Percentiles rank a stretch among this genome's conserved stretches.
phyloP scores from a whole-genome alignment of 2,797 vertebrate genomes.

The Peromyscus melanophrys region DNA sequence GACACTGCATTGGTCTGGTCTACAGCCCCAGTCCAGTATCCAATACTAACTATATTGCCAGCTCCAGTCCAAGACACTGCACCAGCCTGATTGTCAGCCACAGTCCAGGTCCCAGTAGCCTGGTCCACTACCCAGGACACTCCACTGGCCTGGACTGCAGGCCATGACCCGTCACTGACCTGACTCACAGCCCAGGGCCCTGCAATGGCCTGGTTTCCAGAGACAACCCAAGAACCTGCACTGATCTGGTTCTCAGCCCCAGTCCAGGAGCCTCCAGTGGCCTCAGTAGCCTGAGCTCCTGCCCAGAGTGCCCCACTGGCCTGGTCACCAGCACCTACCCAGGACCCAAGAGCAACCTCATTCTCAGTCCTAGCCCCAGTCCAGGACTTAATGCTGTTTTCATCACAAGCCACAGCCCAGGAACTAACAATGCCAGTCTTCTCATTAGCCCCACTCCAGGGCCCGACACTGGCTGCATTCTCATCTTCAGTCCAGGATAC shows the following conservation, averaged over 20 bases:
- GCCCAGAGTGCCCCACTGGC: slow-evolving; percentile 70
- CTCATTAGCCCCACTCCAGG: slow-evolving; percentile 73
- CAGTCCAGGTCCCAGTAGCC: slow-evolving; percentile 71
- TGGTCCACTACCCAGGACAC: slow-evolving; percentile 70
- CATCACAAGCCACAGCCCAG: slow-evolving; percentile 73
- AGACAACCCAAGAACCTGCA: slow-evolving; percentile 59
- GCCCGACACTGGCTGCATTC: slow-evolving; percentile 63
- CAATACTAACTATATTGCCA: slow-evolving; percentile 74
- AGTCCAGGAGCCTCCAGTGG: slow-evolving; percentile 14
- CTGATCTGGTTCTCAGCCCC: slow-evolving; percentile 51
- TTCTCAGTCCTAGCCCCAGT: slow-evolving; percentile 64
- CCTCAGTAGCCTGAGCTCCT: slow-evolving; percentile 48
- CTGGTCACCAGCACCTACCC: slow-evolving; percentile 70
- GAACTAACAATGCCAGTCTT: slow-evolving; percentile 56
- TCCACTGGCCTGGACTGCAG: slow-evolving; percentile 56
- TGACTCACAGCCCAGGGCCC: slow-evolving; percentile 64
- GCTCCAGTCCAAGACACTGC: slow-evolving; percentile 62
- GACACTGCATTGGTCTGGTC: slow-evolving; percentile 64
- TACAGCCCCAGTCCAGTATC: slow-evolving; percentile 74
- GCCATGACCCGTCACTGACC: slow-evolving; percentile 63
- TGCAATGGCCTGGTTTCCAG: slow-evolving; percentile 57
- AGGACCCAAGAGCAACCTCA: slow-evolving; percentile 71
- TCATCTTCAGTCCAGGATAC: slow-evolving; percentile 82
- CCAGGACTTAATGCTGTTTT: slow-evolving; percentile 67
- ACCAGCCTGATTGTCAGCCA: slow-evolving; percentile 62